Evolutionary conservation across 2,797 vertebrate genomes (phyloP).

Genomic region (Myotis pilosus): DNA sequence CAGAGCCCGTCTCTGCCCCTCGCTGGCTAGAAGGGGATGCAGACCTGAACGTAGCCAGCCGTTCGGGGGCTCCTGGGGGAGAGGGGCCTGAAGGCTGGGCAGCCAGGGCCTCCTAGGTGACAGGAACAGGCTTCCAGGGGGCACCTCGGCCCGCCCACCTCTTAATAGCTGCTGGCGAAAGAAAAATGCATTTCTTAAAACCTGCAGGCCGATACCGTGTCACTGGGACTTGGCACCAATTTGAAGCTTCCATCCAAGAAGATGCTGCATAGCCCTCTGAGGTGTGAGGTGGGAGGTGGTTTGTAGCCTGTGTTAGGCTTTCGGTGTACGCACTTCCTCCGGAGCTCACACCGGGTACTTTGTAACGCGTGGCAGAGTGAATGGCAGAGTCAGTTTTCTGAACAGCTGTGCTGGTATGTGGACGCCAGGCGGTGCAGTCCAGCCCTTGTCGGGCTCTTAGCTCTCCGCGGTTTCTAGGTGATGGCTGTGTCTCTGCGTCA

Average conservation of each 20-base stretch:
- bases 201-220: rapidly evolving
- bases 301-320: no score
- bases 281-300: neutral
- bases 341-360: neutral
- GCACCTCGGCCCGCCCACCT: no score
- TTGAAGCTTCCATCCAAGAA: neutral
- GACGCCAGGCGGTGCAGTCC: neutral
- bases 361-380: neutral
- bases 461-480: neutral
- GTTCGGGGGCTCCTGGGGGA: neutral
- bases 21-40: neutral
- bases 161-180: neutral
- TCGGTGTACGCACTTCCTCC: neutral
- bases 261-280: neutral
- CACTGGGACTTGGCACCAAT: neutral
- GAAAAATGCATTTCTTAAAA: neutral
- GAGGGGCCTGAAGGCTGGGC: neutral
- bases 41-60: neutral
- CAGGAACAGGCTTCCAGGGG: neutral
- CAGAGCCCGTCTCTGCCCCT: neutral
- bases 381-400: rapidly evolving
- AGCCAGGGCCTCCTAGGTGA: neutral
- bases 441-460: rapidly evolving
- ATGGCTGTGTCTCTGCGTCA: neutral
- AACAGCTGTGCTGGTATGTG: neutral